A percentile compares a stretch with the other conserved stretches of the same genome.
Conservation (phyloP, 2,888 invertebrate species). For the Xanthorhoe designata region DNA sequence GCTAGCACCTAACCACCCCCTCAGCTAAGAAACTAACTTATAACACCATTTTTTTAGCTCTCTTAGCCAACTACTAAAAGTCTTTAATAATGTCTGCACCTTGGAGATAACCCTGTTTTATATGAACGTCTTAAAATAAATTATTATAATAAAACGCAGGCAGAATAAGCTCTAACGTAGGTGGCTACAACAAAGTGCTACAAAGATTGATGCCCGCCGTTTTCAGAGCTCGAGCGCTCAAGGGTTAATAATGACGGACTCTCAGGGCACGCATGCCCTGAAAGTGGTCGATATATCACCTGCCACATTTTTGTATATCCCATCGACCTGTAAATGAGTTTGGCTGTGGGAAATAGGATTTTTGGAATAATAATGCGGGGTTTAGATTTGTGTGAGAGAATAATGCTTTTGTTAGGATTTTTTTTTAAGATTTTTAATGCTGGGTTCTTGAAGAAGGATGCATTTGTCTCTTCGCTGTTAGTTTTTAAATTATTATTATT, state of each 20-base stretch:
- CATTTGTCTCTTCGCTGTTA: no score
- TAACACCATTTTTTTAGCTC: no score
- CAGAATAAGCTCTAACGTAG: constrained; percentile 9
- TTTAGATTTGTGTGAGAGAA: neutral
- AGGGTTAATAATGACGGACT: constrained; percentile 61
- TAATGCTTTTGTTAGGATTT: neutral
- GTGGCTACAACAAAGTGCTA: constrained; percentile 47
- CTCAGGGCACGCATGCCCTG: constrained; percentile 55
- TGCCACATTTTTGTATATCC: constrained; percentile 47
- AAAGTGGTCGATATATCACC: constrained; percentile 58
- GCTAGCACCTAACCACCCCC: no score
- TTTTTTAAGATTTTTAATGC: neutral
- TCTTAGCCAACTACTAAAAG: no score
- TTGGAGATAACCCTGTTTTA: no score
- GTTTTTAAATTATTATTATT: no score
- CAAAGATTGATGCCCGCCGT: constrained; percentile 58
- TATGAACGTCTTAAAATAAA: no score
- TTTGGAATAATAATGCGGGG: neutral
- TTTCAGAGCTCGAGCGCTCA: constrained; percentile 53
- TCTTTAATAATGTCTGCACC: no score
- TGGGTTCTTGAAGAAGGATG: no score
- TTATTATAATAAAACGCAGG: neutral
- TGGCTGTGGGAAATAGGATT: constrained; percentile 19
- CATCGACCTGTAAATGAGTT: constrained; percentile 18
- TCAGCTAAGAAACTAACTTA: no score